Conservation (phyloP, 2,888 invertebrate genomes). For the Phyto melanocephala region DNA sequence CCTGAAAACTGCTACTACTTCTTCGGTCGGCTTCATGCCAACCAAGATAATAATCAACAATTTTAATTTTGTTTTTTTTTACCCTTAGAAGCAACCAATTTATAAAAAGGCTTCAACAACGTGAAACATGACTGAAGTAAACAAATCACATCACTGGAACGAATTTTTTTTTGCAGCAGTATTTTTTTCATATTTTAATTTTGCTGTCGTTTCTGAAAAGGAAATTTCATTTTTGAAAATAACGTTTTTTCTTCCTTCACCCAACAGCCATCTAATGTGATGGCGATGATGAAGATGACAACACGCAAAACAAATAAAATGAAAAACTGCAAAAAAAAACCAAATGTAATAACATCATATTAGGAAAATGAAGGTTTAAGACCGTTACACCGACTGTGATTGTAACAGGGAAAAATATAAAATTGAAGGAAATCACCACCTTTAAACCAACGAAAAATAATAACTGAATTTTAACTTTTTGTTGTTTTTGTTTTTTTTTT, state of each 20-base stretch:
- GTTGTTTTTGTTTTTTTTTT: conserved; percentile 5
- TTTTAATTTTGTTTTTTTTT: conserved; percentile 43
- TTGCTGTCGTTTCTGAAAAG: conserved; percentile 23
- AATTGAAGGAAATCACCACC: conserved; percentile 50
- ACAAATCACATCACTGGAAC: conserved; percentile 52
- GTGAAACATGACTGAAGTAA: conserved; percentile 47
- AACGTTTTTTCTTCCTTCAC: conserved; percentile 10
- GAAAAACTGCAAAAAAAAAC: conserved; percentile 28
- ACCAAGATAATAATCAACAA: conserved; percentile 54
- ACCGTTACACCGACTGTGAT: not conserved
- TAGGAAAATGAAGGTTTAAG: conserved; percentile 46
- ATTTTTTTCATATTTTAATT: not conserved
- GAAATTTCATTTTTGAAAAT: conserved; percentile 57
- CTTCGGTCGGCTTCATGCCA: conserved; percentile 28
- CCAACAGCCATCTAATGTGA: conserved; percentile 30
- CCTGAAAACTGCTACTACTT: not conserved
- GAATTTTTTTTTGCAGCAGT: not conserved
- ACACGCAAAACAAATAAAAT: conserved; percentile 56
- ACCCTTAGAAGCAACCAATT: conserved; percentile 55
- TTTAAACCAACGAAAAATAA: not conserved
- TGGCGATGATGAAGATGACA: conserved; percentile 47
- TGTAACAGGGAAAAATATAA: conserved; percentile 36
- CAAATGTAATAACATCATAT: conserved; percentile 54
- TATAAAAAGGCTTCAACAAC: conserved; percentile 45
- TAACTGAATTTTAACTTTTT: conserved; percentile 5